Evolutionary conservation across 1,140 invertebrate genomes (phyloP).

Genomic region (Aphelinus atriplicis): DNA sequence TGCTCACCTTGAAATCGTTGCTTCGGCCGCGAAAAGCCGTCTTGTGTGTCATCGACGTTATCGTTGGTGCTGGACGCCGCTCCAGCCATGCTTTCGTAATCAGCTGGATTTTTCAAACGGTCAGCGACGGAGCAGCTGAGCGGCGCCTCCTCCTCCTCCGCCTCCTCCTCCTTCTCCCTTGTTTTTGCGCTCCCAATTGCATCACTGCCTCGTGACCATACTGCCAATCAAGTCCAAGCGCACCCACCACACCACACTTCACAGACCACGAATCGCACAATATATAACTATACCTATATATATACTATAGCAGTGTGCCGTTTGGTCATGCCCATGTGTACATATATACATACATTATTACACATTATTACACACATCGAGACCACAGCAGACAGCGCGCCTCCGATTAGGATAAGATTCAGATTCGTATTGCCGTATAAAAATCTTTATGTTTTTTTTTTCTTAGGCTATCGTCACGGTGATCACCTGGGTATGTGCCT

Average conservation of each 20-base stretch:
- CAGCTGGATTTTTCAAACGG: not conserved
- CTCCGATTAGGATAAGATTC: no score
- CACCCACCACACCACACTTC: not conserved
- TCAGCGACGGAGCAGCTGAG: not conserved
- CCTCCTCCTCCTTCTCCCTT: not conserved
- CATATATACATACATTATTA: no score
- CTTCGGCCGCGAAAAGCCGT: not conserved
- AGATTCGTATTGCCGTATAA: no score
- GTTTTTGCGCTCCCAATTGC: constrained; percentile 10
- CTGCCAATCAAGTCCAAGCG: not conserved
- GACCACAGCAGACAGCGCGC: no score
- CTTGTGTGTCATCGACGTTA: not conserved
- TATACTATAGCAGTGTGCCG: no score
- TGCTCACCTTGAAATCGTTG: constrained; percentile 32
- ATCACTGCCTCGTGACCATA: constrained; percentile 39
- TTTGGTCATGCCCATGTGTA: no score
- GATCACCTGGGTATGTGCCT: no score
- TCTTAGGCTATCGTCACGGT: no score
- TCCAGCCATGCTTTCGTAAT: constrained; percentile 19
- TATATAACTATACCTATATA: no score
- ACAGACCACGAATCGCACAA: no score
- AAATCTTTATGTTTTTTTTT: no score
- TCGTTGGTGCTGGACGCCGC: constrained; percentile 19
- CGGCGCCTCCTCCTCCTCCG: not conserved
- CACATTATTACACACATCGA: no score